Base-by-base conservation (phyloP, 1,140 invertebrate genomes). In the Cotesia vestalis region DNA sequence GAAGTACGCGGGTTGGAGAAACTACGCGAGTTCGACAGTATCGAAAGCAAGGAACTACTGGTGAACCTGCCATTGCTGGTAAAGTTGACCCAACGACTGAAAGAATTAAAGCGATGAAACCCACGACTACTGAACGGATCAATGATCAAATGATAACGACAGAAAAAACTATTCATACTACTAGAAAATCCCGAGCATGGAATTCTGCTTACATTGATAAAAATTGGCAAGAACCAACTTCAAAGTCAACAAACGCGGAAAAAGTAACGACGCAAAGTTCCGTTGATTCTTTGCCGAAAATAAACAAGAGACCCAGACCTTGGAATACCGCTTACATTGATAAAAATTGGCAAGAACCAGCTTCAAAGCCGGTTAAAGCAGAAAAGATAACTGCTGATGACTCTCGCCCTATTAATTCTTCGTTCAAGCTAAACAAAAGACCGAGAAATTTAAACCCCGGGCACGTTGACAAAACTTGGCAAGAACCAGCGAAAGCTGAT, bases 381-480 rank as follows among this genome's bases (percentile, higher is more conserved):
- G 14, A 67, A 55, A 17, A 27, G 53, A 5, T 17, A 3, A 20
- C 17, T 27, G 4, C 20, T 12, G 11, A 55, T 1, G 27, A 27
- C 1, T 27, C 27, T 27, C 27, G 4, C 35, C 4, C 34, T 34
- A 17, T 17, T 52, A 55, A 4, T 53, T 11, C 20, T 12, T 52
- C 66, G 11, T 38, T 27, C 8, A 76, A 20, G 17, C 35, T 69
- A 4, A 76, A 72, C n/a, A 73, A 73, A 36, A 68, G 57, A 66
- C 69, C 75, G 1, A 61, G 72, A 60, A 59, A 17, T 12, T 76
- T 72, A 72, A 76, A 76, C 53, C 8, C 40, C n/a, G 69, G 68
- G 4, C 64, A 73, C 11, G 70, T 71, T 35, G 71, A 75, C 9
- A 73, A 64, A 64, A 75, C 73, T 38, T 73, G 74, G 74, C 74